Base-by-base conservation (phyloP, 37 sponge, comb jelly and placozoan genomes). In the Beroe forskalii region DNA sequence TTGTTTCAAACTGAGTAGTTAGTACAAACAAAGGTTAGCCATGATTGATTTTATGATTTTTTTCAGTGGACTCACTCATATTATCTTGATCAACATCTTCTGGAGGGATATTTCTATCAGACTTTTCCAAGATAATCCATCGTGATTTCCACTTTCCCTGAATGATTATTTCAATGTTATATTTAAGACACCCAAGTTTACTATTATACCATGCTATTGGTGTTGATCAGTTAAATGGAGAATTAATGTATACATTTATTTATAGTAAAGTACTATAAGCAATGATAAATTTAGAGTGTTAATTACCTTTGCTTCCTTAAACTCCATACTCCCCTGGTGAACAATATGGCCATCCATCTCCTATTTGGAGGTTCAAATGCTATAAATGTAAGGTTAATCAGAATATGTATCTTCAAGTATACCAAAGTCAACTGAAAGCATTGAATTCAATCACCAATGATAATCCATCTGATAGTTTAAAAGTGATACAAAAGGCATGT, bases 101-200 rank as follows among this genome's bases (percentile, higher is more conserved):
- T 24, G 86, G 86, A 24, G 86, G 86, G 0, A 80, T 48, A 80
- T 35, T 20, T 24, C 40, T 35, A 30, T 80, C 86, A n/a, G 86
- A 80, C 48, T 80, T 80, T 25, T 80, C 86, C 44, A 80, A 37
- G 55, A 80, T 80, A 41, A 37, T 48, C 86, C 86, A 80, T 44
- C 86, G 12, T 22, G 86, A 80, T 43, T 80, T 80, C 86, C 86
- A 80, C 42, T 80, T 80, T n/a, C 55, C 35, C 86, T 80, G 86
- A 32, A 63, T n/a, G n/a, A 63, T 28, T 55, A 63, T 63, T 63
- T 23, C n/a, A 20, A 63, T 24, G n/a, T 63, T 17, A 17, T 9
- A 19, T 55, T 19, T 9, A 55, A 55, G 14, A 55, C n/a, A n/a
- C n/a, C n/a, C n/a, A n/a, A n/a, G n/a, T n/a, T n/a, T n/a, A n/a